Conservation (phyloP, 2,113 vertebrate genomes). For the Hippocampus barbouri region DNA sequence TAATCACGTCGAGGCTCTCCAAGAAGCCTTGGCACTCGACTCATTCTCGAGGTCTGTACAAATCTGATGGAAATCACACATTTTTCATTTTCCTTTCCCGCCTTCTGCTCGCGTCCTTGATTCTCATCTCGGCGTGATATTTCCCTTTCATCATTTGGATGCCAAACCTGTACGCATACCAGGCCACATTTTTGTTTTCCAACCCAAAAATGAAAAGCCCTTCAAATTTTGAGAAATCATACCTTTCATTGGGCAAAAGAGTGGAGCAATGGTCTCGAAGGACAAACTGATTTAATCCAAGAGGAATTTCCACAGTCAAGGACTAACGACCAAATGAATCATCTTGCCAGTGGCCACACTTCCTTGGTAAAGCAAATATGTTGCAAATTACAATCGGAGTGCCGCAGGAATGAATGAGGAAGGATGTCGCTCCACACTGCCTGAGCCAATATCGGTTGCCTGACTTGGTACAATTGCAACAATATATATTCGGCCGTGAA, state of each 20-base stretch:
- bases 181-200: no score
- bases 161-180: no score
- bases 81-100: constrained; percentile 11
- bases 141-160: background rate
- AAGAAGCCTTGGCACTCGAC: constrained; percentile 24
- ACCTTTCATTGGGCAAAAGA: no score
- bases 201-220: no score
- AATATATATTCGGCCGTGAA: constrained; percentile 16
- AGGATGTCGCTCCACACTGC: constrained; percentile 25
- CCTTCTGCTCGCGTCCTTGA: background rate
- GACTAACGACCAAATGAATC: background rate
- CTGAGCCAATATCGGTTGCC: constrained; percentile 34
- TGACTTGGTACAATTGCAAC: constrained; percentile 43
- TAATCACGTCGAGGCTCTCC: constrained; percentile 39
- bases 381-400: constrained; percentile 32
- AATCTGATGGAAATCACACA: background rate
- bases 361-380: constrained; percentile 30
- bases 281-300: no score
- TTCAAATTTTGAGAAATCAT: no score
- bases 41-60: constrained; percentile 15
- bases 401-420: constrained; percentile 33
- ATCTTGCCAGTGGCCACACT: constrained; percentile 9
- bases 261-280: no score
- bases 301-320: no score
- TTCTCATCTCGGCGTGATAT: background rate